Evolutionary conservation across 2,113 vertebrate genomes (phyloP).

Genomic region (Odocoileus virginianus): DNA sequence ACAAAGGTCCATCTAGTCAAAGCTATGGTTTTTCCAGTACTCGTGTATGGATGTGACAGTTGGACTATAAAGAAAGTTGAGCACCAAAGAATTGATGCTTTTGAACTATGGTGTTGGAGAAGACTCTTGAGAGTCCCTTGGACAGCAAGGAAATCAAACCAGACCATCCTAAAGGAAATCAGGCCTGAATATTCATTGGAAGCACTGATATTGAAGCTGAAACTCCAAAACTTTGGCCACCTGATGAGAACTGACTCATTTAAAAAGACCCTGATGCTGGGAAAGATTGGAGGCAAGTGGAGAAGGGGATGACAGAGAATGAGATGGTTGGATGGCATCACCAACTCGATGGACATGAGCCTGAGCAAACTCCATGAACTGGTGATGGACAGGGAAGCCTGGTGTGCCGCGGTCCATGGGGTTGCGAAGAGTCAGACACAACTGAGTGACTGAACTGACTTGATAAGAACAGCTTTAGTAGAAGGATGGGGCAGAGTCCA

Average conservation of each 20-base stretch:
- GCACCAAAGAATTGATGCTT: neutral
- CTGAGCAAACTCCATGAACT: neutral
- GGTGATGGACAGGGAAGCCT: neutral
- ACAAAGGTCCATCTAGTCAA: neutral
- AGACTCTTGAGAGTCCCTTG: neutral
- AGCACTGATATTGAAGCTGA: neutral
- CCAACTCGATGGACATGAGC: neutral
- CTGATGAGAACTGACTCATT: neutral
- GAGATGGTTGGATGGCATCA: neutral
- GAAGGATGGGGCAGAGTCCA: neutral
- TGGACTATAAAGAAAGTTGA: neutral
- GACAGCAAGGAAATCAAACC: neutral
- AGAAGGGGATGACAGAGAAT: neutral
- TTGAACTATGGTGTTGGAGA: neutral
- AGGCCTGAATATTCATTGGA: neutral
- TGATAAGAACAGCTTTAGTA: neutral
- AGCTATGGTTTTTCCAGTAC: neutral
- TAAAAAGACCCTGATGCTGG: neutral
- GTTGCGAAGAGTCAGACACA: accelerated
- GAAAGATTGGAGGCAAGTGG: neutral
- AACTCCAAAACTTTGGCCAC: neutral
- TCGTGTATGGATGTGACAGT: neutral
- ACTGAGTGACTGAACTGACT: neutral
- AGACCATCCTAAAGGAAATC: neutral
- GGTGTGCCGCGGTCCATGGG: neutral